Conservation (phyloP, 2,888 invertebrate species). For the Tethea ocularis region DNA sequence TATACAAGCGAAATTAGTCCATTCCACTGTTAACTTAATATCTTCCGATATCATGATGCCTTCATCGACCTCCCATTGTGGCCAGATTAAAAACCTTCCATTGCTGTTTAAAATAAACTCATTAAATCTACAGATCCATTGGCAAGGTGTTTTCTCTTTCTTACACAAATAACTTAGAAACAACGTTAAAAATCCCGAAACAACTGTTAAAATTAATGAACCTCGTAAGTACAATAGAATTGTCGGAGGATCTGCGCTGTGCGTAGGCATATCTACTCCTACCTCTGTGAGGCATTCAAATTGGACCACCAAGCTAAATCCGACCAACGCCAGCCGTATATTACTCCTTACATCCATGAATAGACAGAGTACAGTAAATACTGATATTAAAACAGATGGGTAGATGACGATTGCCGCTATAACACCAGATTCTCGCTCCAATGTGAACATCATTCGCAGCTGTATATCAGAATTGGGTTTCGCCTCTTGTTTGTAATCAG, state of each 20-base stretch:
- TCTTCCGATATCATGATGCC: constrained; percentile 7
- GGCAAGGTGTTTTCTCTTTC: constrained; percentile 22
- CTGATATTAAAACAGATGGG: constrained; percentile 42
- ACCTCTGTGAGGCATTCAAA: constrained; percentile 38
- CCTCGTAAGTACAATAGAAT: constrained; percentile 47
- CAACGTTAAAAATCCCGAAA: constrained; percentile 37
- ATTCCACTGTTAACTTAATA: constrained; percentile 25
- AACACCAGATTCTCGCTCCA: constrained; percentile 48
- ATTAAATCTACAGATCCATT: constrained; percentile 35
- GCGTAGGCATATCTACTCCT: constrained; percentile 36
- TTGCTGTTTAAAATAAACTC: constrained; percentile 30
- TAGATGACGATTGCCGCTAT: constrained; percentile 44
- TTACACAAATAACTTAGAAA: constrained; percentile 34
- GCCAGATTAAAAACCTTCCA: constrained; percentile 35
- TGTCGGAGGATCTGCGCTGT: constrained; percentile 39
- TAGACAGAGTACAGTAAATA: constrained; percentile 38
- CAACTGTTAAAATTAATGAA: constrained; percentile 41
- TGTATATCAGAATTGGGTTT: constrained; percentile 26
- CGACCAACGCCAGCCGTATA: constrained; percentile 36
- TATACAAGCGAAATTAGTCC: constrained; percentile 45
- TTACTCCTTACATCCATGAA: constrained; percentile 39
- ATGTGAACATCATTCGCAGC: constrained; percentile 40
- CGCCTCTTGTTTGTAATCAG: constrained; percentile 35
- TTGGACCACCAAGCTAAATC: constrained; percentile 49
- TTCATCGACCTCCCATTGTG: constrained; percentile 33